A percentile compares a stretch with the other conserved stretches of the same genome.
phyloP scores from a whole-genome alignment of 2,113 vertebrate species.

The Podilymbus podiceps region DNA sequence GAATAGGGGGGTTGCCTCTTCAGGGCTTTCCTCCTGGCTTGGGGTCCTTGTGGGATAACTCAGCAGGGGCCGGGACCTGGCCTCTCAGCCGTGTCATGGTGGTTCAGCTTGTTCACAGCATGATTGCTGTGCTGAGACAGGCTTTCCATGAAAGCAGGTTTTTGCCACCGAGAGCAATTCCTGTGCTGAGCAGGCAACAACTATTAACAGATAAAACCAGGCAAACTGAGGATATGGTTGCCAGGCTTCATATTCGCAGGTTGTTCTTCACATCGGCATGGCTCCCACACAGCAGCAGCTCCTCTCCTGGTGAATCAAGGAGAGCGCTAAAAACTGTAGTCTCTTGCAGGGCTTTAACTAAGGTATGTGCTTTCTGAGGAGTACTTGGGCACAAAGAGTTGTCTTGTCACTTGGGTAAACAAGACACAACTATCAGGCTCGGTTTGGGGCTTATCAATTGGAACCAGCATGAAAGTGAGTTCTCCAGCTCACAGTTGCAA shows the following conservation, averaged over 20 bases:
- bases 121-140: rapidly evolving
- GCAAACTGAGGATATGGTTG: not conserved
- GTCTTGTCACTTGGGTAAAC: not conserved
- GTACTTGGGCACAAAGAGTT: not conserved
- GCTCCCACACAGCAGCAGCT: not conserved
- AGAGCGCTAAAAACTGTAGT: not conserved
- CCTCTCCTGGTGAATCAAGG: not conserved
- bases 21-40: not conserved
- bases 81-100: rapidly evolving
- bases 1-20: not conserved
- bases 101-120: not conserved
- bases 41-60: not conserved
- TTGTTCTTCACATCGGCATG: rapidly evolving
- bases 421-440: not conserved
- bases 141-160: not conserved
- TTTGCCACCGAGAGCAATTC: not conserved
- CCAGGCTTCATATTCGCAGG: not conserved
- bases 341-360: not conserved
- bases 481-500: slow-evolving; percentile 6
- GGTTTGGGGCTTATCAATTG: slow-evolving; percentile 23
- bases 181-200: not conserved
- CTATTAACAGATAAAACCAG: not conserved
- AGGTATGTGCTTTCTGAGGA: not conserved
- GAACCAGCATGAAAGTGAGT: slow-evolving; percentile 26
- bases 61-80: not conserved